phyloP scores from a whole-genome alignment of 1,140 invertebrate genomes.

The Anastrepha obliqua region DNA sequence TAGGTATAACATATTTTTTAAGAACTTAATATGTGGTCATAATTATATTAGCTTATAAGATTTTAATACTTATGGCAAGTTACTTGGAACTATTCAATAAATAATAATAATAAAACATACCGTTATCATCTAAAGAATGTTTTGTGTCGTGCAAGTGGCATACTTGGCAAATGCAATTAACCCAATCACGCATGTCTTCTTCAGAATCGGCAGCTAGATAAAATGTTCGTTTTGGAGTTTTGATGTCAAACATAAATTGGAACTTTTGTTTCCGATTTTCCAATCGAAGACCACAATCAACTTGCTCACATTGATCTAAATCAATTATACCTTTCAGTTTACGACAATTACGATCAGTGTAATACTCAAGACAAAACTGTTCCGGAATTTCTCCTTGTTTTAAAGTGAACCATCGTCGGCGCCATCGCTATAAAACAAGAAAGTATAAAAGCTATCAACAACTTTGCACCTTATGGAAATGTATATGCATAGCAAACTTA shows the following conservation, averaged over 20 bases:
- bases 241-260: constrained; percentile 91
- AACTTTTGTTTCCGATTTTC: constrained; percentile 88
- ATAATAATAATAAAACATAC: constrained; percentile 58
- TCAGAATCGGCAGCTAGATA: constrained; percentile 94
- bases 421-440: constrained; percentile 86
- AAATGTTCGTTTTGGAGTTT: constrained; percentile 91
- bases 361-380: constrained; percentile 95
- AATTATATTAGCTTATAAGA: too few species aligned
- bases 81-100: background rate
- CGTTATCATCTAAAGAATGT: constrained; percentile 66
- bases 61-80: too few species aligned
- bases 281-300: constrained; percentile 89
- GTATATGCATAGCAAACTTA: too few species aligned
- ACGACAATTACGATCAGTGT: constrained; percentile 88
- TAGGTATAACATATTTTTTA: too few species aligned
- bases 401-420: constrained; percentile 93
- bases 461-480: too few species aligned
- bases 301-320: constrained; percentile 96
- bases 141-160: constrained; percentile 85
- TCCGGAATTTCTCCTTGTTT: constrained; percentile 92
- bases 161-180: constrained; percentile 93
- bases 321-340: constrained; percentile 94
- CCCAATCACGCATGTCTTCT: constrained; percentile 95
- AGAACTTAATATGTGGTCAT: too few species aligned
- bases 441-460: constrained; percentile 31